Evolutionary conservation across 2,888 invertebrate species (phyloP).

Genomic region (Sisyra nigra): DNA sequence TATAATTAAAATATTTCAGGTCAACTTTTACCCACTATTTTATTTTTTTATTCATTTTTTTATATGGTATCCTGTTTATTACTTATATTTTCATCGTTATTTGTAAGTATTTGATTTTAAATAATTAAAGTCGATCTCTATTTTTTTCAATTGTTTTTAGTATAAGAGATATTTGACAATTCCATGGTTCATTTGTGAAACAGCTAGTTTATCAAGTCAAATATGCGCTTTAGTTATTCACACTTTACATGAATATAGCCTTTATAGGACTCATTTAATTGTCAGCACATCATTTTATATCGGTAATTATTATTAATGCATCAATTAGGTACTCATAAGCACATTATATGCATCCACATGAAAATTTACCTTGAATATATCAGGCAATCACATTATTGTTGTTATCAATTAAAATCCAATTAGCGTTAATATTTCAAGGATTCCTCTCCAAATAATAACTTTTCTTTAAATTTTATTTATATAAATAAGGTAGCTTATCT

Average conservation of each 20-base stretch:
- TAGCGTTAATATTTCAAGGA: too few relatives aligned
- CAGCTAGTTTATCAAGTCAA: background rate
- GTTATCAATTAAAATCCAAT: too few relatives aligned
- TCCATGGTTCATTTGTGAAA: constrained; percentile 3
- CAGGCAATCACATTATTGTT: background rate
- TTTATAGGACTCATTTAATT: background rate
- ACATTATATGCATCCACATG: background rate
- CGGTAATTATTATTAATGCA: background rate
- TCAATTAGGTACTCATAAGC: background rate
- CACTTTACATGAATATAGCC: background rate
- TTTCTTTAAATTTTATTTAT: too few relatives aligned
- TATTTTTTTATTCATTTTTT: background rate
- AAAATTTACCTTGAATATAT: background rate
- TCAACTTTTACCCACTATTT: background rate
- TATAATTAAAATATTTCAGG: background rate
- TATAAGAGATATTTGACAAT: constrained; percentile 2
- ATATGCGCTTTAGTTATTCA: background rate
- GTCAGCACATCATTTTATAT: background rate
- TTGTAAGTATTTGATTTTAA: background rate
- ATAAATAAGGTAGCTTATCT: background rate
- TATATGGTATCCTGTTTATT: background rate
- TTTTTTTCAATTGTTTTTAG: constrained; percentile 2
- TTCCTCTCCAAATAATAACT: too few relatives aligned
- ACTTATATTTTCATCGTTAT: background rate
- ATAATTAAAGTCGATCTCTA: background rate